Conservation (phyloP, 2,113 vertebrate species). For the Seriola rivoliana region DNA sequence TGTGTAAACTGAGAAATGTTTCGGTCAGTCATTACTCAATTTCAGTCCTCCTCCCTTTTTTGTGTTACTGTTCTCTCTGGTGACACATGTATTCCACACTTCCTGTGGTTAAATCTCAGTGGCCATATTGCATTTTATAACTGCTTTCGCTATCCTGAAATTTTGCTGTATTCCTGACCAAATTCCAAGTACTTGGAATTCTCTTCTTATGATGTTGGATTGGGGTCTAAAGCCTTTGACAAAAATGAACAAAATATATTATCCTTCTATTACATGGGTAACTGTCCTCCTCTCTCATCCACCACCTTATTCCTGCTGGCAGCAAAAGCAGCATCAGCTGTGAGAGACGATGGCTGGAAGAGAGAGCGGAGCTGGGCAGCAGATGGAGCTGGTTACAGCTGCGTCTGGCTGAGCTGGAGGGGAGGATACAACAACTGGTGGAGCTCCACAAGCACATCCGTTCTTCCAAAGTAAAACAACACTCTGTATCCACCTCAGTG, state of each 20-base stretch:
- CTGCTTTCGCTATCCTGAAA: neutral
- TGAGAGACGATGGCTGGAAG: conserved; percentile 90
- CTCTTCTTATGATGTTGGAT: neutral
- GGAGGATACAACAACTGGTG: conserved; percentile 89
- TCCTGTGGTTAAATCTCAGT: neutral
- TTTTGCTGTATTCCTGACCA: neutral
- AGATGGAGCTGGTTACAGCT: conserved; percentile 95
- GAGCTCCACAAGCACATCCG: conserved; percentile 90
- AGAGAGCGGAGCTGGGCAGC: conserved; percentile 92
- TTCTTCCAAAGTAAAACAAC: conserved; percentile 88
- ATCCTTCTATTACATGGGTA: neutral
- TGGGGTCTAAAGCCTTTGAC: neutral
- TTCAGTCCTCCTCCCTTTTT: neutral
- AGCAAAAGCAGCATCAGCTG: conserved; percentile 79
- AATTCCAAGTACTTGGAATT: neutral
- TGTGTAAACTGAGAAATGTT: conserved; percentile 5
- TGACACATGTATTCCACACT: neutral
- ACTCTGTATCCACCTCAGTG: neutral
- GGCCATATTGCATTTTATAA: neutral
- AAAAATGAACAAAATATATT: neutral
- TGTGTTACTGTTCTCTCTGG: neutral
- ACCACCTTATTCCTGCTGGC: conserved; percentile 7
- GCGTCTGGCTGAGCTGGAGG: conserved; percentile 91
- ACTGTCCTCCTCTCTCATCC: conserved; percentile 27
- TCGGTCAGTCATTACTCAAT: neutral